Evolutionary conservation across 2,888 invertebrate genomes (phyloP).

Genomic region (Acronicta leporina): DNA sequence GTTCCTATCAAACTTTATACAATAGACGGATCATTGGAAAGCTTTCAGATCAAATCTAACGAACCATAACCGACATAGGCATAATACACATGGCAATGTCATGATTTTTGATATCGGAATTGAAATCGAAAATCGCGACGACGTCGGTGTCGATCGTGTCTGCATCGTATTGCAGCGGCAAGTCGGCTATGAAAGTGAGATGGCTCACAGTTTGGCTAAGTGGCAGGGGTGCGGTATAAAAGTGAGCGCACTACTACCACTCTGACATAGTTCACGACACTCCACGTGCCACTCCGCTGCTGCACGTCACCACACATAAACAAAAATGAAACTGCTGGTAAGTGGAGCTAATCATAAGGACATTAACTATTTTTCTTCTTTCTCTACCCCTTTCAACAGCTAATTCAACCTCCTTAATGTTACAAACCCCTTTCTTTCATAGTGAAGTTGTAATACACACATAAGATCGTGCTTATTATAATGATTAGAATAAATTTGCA

Average conservation of each 20-base stretch:
- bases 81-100: slow-evolving; percentile 57
- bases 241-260: slow-evolving; percentile 84
- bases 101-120: slow-evolving; percentile 70
- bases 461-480: slow-evolving; percentile 39
- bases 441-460: slow-evolving; percentile 32
- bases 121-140: slow-evolving; percentile 66
- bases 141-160: slow-evolving; percentile 54
- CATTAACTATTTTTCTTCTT: slow-evolving; percentile 41
- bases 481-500: slow-evolving; percentile 44
- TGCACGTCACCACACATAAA: slow-evolving; percentile 72
- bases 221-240: slow-evolving; percentile 89
- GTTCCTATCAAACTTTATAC: slow-evolving; percentile 32
- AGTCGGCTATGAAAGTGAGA: slow-evolving; percentile 84
- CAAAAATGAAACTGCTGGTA: slow-evolving; percentile 86
- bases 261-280: slow-evolving; percentile 85
- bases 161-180: slow-evolving; percentile 76
- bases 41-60: slow-evolving; percentile 50
- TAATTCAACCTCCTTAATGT: slow-evolving; percentile 6
- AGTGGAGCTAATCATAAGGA: slow-evolving; percentile 73
- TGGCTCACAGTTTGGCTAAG: slow-evolving; percentile 76
- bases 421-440: slow-evolving; percentile 29
- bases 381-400: slow-evolving; percentile 29
- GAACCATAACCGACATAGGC: slow-evolving; percentile 37
- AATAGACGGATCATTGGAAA: slow-evolving; percentile 46
- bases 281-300: slow-evolving; percentile 78